Evolutionary conservation across 2,888 invertebrate species (phyloP).

Genomic region (Reticulitermes lucifugus): DNA sequence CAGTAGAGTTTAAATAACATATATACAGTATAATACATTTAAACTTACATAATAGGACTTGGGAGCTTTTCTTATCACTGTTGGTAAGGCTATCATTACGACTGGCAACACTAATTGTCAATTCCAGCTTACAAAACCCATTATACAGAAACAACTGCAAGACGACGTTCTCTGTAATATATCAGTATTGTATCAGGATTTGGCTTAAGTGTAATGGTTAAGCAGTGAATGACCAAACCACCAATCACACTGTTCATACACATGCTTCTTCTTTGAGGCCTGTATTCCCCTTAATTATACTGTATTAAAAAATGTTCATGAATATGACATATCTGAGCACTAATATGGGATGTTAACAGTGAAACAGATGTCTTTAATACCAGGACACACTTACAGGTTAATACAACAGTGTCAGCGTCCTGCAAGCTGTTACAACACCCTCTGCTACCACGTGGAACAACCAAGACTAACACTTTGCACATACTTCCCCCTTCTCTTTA

Average conservation of each 20-base stretch:
- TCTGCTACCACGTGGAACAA: background rate
- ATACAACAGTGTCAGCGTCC: background rate
- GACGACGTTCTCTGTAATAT: too few relatives aligned
- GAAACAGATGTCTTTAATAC: background rate
- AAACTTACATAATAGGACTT: too few relatives aligned
- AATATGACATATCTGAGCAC: background rate
- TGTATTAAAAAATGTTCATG: background rate
- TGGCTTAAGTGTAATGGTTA: slow-evolving; percentile 12
- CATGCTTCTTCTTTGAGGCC: background rate
- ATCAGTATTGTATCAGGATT: background rate
- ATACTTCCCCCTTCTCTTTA: too few relatives aligned
- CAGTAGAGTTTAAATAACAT: too few relatives aligned
- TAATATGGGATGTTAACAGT: background rate
- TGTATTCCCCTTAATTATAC: background rate
- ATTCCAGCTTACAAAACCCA: background rate
- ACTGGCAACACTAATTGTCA: background rate
- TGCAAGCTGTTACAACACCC: background rate
- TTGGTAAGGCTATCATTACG: too few relatives aligned
- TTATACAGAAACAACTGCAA: background rate
- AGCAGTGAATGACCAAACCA: background rate
- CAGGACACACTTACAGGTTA: background rate
- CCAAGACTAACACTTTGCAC: too few relatives aligned
- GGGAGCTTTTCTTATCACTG: too few relatives aligned
- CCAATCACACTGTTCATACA: background rate
- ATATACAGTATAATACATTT: too few relatives aligned